Percentiles rank a stretch among this genome's conserved stretches.
Evolutionary conservation across 2,113 vertebrate genomes (phyloP).

Genomic region (Phylloscopus whistleri): DNA sequence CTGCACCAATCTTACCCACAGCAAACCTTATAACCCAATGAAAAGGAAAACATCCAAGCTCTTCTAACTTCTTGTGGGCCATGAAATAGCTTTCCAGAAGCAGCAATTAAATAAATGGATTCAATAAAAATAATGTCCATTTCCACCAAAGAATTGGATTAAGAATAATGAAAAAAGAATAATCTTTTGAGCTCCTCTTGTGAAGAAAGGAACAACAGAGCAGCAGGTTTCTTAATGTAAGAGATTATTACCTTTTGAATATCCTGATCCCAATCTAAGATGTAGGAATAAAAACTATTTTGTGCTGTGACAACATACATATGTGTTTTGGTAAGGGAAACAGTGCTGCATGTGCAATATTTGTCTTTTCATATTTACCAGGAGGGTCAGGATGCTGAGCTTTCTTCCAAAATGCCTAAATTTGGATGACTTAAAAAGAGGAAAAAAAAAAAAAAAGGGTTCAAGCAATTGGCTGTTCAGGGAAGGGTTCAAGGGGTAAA

Average conservation of each 20-base stretch:
- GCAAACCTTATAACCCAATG: background rate
- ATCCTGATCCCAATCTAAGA: background rate
- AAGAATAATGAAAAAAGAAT: conserved; percentile 13
- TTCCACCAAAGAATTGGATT: conserved; percentile 20
- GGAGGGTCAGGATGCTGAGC: background rate
- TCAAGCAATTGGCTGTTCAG: background rate
- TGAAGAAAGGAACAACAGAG: background rate
- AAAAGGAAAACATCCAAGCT: background rate
- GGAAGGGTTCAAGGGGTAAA: background rate
- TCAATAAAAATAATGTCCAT: background rate
- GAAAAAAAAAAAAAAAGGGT: background rate
- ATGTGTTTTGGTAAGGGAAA: background rate
- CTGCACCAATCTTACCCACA: background rate
- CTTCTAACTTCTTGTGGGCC: background rate
- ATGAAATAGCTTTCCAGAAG: background rate
- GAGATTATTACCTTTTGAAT: background rate
- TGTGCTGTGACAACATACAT: background rate
- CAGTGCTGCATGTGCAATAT: background rate
- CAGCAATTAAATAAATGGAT: conserved; percentile 1
- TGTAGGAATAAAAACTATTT: background rate
- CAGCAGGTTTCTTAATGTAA: background rate
- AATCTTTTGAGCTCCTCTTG: background rate
- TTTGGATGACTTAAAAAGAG: background rate
- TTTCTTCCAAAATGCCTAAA: background rate
- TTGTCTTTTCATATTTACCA: background rate